These are phyloP conservation scores for Cyclargus thomasi DNA, from an alignment of 1,140 invertebrate species.

Conservation along the genomic window DNA sequence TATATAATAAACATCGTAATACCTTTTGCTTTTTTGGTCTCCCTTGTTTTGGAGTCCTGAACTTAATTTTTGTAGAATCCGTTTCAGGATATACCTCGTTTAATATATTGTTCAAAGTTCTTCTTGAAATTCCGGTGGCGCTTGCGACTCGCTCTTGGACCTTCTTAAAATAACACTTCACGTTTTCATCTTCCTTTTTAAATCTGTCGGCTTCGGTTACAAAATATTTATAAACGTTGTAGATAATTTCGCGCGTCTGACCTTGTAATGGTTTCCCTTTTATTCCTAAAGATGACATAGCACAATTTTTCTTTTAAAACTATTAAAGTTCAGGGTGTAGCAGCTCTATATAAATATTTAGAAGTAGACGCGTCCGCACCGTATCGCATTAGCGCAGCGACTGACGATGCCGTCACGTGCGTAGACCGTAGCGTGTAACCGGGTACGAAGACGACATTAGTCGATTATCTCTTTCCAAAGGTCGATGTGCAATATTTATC, in stretches of 20 bases:
- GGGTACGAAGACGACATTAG: too few relatives aligned
- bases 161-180: constrained; percentile 16
- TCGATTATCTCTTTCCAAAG: too few relatives aligned
- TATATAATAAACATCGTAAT: too few relatives aligned
- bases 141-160: constrained; percentile 12
- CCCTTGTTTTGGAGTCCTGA: constrained; percentile 23
- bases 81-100: constrained; percentile 20
- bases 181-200: constrained; percentile 13
- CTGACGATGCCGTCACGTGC: too few relatives aligned
- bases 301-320: not conserved
- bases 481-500: too few relatives aligned
- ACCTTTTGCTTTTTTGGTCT: constrained; percentile 22
- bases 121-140: constrained; percentile 6
- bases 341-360: not conserved
- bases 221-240: constrained; percentile 13
- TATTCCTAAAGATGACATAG: not conserved
- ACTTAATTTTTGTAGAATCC: constrained; percentile 19
- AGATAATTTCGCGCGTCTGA: not conserved
- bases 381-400: not conserved
- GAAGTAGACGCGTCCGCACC: not conserved
- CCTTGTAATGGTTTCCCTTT: not conserved
- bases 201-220: constrained; percentile 14
- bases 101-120: constrained; percentile 15
- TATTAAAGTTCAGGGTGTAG: not conserved
- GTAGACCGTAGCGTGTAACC: too few relatives aligned